Conservation (phyloP, 2,113 vertebrate genomes). For the Oreochromis tanganicae region DNA sequence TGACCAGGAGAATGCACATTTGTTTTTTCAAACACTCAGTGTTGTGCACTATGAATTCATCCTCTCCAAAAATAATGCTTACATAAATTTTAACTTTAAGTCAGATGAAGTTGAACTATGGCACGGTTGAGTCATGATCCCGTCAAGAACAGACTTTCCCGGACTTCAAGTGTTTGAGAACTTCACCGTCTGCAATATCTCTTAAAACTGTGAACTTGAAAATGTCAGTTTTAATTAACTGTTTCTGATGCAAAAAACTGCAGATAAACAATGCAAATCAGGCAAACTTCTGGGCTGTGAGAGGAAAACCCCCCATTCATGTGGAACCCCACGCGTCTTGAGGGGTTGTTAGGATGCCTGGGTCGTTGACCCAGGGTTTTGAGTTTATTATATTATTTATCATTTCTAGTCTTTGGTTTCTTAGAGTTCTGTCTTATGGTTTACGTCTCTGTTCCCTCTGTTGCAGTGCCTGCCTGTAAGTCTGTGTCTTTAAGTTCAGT, state of each 20-base stretch:
- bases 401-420: too few relatives aligned
- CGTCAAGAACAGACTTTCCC: background rate
- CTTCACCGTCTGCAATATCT: background rate
- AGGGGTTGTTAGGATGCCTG: too few relatives aligned
- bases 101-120: background rate
- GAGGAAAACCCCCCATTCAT: background rate
- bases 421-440: too few relatives aligned
- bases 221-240: background rate
- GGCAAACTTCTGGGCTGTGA: background rate
- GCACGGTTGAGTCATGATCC: background rate
- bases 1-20: background rate
- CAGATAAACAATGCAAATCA: background rate
- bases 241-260: background rate
- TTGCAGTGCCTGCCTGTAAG: too few relatives aligned
- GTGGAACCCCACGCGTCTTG: background rate
- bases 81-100: background rate
- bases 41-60: background rate
- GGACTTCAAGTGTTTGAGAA: background rate
- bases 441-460: too few relatives aligned
- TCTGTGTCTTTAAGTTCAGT: too few relatives aligned
- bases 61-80: too few relatives aligned
- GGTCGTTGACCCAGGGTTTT: too few relatives aligned
- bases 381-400: too few relatives aligned
- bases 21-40: background rate
- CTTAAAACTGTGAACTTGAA: background rate